Percentiles rank a stretch among this genome's conserved stretches.
phyloP scores from a whole-genome alignment of 2,888 invertebrate genomes.

The Rotaria macrura region DNA sequence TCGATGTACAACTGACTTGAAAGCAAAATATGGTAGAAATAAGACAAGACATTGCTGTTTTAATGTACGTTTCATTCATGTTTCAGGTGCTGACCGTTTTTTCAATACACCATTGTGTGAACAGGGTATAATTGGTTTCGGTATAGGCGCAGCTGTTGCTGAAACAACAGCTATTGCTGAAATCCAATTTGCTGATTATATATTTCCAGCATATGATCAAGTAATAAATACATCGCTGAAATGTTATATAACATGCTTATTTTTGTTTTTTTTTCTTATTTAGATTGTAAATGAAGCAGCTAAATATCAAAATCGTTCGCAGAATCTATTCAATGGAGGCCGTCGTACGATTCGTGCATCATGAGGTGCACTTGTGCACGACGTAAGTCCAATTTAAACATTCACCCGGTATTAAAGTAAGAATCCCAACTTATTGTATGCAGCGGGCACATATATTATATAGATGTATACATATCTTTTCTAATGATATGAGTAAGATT shows the following conservation, averaged over 20 bases:
- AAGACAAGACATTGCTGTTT: background rate
- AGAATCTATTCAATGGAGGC: conserved; percentile 76
- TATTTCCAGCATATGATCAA: conserved; percentile 96
- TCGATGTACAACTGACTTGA: conserved; percentile 79
- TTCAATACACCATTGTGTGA: conserved; percentile 68
- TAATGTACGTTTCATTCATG: conserved; percentile 22
- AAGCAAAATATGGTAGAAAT: conserved; percentile 70
- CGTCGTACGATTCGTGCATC: conserved; percentile 79
- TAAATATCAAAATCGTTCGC: conserved; percentile 83
- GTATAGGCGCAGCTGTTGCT: conserved; percentile 76
- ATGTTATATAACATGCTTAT: too few relatives aligned
- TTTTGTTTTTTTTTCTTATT: too few relatives aligned
- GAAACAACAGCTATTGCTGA: conserved; percentile 92
- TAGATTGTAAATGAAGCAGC: conserved; percentile 67
- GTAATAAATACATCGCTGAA: conserved; percentile 50
- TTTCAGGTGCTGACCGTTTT: conserved; percentile 64
- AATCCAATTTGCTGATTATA: conserved; percentile 98
- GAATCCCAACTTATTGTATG: background rate
- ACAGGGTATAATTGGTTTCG: conserved; percentile 77
- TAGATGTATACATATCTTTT: too few relatives aligned
- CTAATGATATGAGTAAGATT: too few relatives aligned
- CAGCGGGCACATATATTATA: too few relatives aligned
- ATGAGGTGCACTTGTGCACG: conserved; percentile 94
- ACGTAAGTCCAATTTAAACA: conserved; percentile 94
- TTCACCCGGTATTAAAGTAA: conserved; percentile 76